Evolutionary conservation across 2,888 invertebrate genomes (phyloP).

Genomic region (Apantesis nais): DNA sequence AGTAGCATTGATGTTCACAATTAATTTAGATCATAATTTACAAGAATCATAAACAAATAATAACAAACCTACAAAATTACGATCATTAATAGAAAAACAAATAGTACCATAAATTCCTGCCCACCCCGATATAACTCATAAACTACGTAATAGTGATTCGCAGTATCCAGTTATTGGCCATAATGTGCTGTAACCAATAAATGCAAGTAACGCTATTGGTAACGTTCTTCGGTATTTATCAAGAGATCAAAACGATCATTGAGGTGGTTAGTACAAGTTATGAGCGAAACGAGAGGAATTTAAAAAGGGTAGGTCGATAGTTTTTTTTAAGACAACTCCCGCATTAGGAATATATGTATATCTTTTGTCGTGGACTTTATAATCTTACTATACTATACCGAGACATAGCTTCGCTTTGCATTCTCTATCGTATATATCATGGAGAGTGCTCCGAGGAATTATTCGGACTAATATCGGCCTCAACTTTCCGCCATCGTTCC

Average conservation of each 20-base stretch:
- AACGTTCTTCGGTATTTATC: constrained; percentile 20
- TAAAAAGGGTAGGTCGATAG: neutral
- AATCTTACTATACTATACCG: too few species aligned
- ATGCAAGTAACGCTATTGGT: constrained; percentile 11
- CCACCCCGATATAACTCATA: constrained; percentile 7
- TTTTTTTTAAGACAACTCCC: too few species aligned
- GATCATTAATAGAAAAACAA: neutral
- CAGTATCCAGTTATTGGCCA: constrained; percentile 10
- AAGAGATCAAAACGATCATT: constrained; percentile 41
- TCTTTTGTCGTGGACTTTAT: too few species aligned
- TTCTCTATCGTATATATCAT: too few species aligned
- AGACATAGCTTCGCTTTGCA: too few species aligned
- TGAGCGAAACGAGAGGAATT: neutral
- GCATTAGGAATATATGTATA: too few species aligned
- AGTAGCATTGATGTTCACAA: too few species aligned
- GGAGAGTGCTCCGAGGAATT: too few species aligned
- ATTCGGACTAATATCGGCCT: too few species aligned
- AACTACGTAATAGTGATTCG: constrained; percentile 9
- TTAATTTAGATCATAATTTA: neutral
- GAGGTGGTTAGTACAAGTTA: constrained; percentile 21
- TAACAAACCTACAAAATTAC: neutral
- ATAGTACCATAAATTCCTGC: neutral
- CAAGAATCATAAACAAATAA: neutral
- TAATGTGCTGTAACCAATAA: constrained; percentile 12
- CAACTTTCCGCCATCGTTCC: too few species aligned